A percentile compares a stretch with the other conserved stretches of the same genome.
These are phyloP conservation scores for Cecropterus lyciades DNA, from an alignment of 1,140 invertebrate species.

Conservation along the genomic window DNA sequence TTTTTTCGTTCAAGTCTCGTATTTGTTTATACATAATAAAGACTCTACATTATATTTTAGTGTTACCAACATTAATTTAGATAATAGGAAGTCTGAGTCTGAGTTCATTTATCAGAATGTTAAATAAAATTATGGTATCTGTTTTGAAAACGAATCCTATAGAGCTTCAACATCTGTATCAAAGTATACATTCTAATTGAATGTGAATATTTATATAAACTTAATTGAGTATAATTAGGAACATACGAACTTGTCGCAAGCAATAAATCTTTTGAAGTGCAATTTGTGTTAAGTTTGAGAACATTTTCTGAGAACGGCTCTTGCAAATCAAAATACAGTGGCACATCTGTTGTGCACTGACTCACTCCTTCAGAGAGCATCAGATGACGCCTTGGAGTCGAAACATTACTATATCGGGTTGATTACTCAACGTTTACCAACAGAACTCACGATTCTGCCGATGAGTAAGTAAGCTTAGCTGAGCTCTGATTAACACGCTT, in stretches of 20 bases:
- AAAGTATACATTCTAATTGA: too few species aligned
- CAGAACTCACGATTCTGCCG: constrained; percentile 26
- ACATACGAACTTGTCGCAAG: constrained; percentile 1
- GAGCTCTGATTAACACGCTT: constrained; percentile 27
- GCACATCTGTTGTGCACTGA: constrained; percentile 40
- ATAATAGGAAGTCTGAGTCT: too few species aligned
- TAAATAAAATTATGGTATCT: too few species aligned
- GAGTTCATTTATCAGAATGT: too few species aligned
- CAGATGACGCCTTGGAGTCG: constrained; percentile 45
- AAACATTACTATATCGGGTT: constrained; percentile 63
- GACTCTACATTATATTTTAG: too few species aligned
- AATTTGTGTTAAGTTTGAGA: constrained; percentile 10
- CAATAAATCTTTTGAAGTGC: constrained; percentile 18
- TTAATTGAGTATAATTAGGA: not conserved
- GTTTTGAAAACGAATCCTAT: too few species aligned
- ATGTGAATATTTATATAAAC: too few species aligned
- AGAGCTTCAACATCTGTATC: too few species aligned
- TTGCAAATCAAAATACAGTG: constrained; percentile 35
- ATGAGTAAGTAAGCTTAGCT: constrained; percentile 42
- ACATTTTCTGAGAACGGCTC: constrained; percentile 22
- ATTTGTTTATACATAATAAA: too few species aligned
- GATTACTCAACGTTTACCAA: constrained; percentile 62
- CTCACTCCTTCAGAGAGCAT: constrained; percentile 39
- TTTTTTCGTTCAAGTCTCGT: too few species aligned
- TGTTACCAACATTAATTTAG: too few species aligned